phyloP scores from a whole-genome alignment of 2,888 invertebrate genomes.

The Hydroisotoma schaefferi region DNA sequence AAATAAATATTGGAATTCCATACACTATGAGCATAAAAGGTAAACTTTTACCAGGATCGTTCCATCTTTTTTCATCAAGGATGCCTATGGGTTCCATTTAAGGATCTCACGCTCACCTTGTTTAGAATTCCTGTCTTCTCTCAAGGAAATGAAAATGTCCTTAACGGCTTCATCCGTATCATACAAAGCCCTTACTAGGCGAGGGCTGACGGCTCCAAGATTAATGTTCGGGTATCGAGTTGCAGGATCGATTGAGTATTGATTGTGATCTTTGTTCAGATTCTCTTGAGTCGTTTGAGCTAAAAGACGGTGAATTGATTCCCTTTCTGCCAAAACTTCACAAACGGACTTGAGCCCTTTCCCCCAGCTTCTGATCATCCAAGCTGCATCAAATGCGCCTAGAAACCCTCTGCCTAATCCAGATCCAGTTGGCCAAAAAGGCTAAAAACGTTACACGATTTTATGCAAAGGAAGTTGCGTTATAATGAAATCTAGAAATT shows the following conservation, averaged over 20 bases:
- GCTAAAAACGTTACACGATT: conserved; percentile 32
- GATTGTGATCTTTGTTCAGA: conserved; percentile 54
- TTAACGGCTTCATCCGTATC: conserved; percentile 51
- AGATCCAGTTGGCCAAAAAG: conserved; percentile 60
- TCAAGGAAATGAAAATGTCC: conserved; percentile 27
- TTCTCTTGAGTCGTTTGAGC: conserved; percentile 60
- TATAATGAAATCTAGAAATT: not conserved
- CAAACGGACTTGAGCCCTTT: conserved; percentile 52
- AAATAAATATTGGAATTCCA: not conserved
- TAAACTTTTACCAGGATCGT: no score
- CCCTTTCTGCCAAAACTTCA: conserved; percentile 56
- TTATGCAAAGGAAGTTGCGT: not conserved
- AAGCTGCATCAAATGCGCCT: conserved; percentile 57
- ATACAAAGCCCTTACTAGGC: conserved; percentile 52
- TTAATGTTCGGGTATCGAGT: conserved; percentile 51
- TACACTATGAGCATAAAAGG: no score
- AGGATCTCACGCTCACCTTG: conserved; percentile 1
- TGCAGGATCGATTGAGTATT: conserved; percentile 50
- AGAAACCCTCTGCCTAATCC: conserved; percentile 60
- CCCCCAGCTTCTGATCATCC: conserved; percentile 57
- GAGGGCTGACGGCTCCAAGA: conserved; percentile 42
- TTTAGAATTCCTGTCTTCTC: conserved; percentile 22
- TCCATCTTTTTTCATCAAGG: no score
- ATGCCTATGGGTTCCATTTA: no score
- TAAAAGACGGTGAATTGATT: conserved; percentile 57